A percentile compares a stretch with the other conserved stretches of the same genome.
Conservation (phyloP, 2,113 vertebrate genomes). For the Balaenoptera acutorostrata region DNA sequence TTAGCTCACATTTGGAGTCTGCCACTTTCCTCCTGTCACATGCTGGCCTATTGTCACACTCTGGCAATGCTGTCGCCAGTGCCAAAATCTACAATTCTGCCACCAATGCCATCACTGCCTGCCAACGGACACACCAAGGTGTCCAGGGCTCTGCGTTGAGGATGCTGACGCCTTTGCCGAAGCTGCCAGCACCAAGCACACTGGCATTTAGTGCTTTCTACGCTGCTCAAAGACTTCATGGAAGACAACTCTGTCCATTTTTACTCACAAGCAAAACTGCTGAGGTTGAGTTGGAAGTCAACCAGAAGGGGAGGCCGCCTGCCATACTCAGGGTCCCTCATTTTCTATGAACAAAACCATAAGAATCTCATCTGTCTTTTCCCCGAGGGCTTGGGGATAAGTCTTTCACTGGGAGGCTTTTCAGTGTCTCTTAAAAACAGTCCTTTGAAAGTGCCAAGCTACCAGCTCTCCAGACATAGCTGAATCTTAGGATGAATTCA, state of each 20-base stretch:
- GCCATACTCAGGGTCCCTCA: not conserved
- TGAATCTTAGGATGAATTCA: not conserved
- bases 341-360: not conserved
- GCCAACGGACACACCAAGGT: not conserved
- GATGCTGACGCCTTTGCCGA: too few relatives aligned
- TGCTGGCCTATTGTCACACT: not conserved
- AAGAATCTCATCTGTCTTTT: not conserved
- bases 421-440: not conserved
- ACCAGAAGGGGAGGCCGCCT: not conserved
- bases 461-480: not conserved
- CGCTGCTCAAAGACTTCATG: not conserved
- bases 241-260: not conserved
- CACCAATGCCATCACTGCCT: not conserved
- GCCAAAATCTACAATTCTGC: not conserved
- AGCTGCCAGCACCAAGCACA: not conserved
- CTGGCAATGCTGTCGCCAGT: too few relatives aligned
- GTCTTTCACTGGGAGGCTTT: not conserved
- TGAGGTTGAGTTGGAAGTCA: not conserved
- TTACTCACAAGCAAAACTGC: not conserved
- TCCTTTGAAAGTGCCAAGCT: not conserved
- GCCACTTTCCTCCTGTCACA: not conserved
- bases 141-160: not conserved
- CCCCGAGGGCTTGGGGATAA: not conserved
- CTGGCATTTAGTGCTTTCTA: not conserved
- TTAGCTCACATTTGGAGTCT: not conserved